Evolutionary conservation across 1,140 invertebrate genomes (phyloP), one percentile per base, ranked within the genome.

Genomic region (Episyrphus balteatus): DNA sequence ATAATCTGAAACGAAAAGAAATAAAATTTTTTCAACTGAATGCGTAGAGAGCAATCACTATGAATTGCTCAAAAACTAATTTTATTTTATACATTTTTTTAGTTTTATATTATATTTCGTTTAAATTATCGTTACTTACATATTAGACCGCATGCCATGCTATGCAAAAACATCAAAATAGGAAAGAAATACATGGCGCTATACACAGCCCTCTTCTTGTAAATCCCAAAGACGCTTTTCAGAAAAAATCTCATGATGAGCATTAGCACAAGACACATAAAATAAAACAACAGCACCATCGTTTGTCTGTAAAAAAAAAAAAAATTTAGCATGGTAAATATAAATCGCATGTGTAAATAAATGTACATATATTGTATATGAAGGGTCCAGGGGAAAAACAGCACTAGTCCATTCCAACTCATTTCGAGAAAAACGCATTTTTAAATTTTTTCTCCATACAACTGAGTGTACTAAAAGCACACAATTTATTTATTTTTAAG

Each of bases 151-250:
- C 88, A 92, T 50, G 89, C 84, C 31, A 94, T 70, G 13, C 93
- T 89, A 65, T 98, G 94, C 14, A 88, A 68, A 0, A 97, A 66
- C 9, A 87, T 83, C 8, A 98, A 70, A 54, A 92, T 81, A 1
- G 95, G 95, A 53, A 94, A 84, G 57, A 96, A 93, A 68, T 98
- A 98, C 40, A 98, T 75, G 3, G 92, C 92, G 43, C 89, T 86
- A 71, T 97, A 98, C 52, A 95, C 82, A 1, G 90, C 83, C 68
- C 81, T 78, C 66, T 80, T 84, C 36, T 82, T 82, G 49, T 79
- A 74, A 46, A 77, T 78, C 30, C 46, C 41, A 15, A 51, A 53
- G 3, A 41, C 19, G 13, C 44, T 26, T 39, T 51, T 54, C 15
- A 57, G 5, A 7, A 45, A 19, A 19, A 52, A 55, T 13, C 69